Percentiles rank a stretch among this genome's conserved stretches.
Conservation (phyloP, 2,888 invertebrate species). For the Drosophila cognata region DNA sequence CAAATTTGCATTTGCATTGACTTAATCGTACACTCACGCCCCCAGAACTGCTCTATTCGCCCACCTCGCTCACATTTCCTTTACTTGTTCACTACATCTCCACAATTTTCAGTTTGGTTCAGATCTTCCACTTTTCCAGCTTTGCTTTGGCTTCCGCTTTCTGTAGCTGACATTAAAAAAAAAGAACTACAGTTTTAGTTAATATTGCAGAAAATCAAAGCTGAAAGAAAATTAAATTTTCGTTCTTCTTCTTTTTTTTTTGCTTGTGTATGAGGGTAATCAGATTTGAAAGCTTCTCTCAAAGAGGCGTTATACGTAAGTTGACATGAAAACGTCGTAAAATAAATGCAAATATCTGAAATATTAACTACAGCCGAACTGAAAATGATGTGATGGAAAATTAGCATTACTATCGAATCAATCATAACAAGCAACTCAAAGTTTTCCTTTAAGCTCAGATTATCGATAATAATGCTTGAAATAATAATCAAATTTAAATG, state of each 20-base stretch:
- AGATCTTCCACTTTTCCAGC: conserved; percentile 24
- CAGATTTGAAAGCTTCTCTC: conserved; percentile 22
- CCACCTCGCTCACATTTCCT: conserved; percentile 42
- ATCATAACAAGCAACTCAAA: not conserved
- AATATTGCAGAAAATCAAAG: conserved; percentile 55
- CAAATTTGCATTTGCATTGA: conserved; percentile 46
- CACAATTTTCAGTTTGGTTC: conserved; percentile 18
- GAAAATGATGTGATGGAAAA: not conserved
- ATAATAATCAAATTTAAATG: no score
- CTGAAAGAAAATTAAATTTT: conserved; percentile 44
- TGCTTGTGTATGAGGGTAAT: conserved; percentile 19
- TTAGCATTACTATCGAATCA: not conserved
- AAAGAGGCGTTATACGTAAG: conserved; percentile 21
- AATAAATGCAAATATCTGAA: conserved; percentile 3
- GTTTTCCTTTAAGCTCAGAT: not conserved
- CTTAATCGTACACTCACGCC: conserved; percentile 32
- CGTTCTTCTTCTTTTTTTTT: conserved; percentile 1
- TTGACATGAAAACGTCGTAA: conserved; percentile 20
- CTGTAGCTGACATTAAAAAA: conserved; percentile 37
- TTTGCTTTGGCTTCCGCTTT: conserved; percentile 42
- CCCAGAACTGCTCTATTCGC: conserved; percentile 2
- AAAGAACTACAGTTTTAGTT: conserved; percentile 36
- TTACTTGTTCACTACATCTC: conserved; percentile 52
- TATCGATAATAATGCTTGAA: no score
- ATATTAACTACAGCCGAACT: not conserved